Evolutionary conservation across 2,797 vertebrate genomes (phyloP).

Genomic region (Pangasius sanitwongsei): DNA sequence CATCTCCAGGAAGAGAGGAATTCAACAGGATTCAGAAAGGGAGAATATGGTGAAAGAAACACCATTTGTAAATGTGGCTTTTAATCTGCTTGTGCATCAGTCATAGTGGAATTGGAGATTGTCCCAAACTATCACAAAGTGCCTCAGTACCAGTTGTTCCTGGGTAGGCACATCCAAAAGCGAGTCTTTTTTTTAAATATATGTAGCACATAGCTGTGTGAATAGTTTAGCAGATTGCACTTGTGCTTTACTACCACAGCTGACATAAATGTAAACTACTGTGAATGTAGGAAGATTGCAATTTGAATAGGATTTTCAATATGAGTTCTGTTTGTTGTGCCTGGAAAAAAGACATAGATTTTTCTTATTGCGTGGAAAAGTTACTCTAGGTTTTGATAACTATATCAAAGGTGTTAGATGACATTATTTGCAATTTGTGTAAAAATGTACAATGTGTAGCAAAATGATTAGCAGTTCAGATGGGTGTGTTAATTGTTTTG

Average conservation of each 20-base stretch:
- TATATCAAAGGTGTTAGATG: background rate
- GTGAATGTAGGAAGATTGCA: background rate
- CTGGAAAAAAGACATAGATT: background rate
- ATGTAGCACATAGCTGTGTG: background rate
- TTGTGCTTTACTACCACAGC: background rate
- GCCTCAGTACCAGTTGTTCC: background rate
- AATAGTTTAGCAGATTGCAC: background rate
- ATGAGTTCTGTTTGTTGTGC: background rate
- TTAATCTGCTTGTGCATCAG: background rate
- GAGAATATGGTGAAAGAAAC: background rate
- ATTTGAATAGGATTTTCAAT: background rate
- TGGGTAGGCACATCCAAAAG: background rate
- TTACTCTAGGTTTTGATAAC: background rate
- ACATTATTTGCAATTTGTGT: background rate
- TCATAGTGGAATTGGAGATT: background rate
- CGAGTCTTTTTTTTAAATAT: background rate
- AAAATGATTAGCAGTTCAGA: background rate
- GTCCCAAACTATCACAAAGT: background rate
- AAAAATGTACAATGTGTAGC: background rate
- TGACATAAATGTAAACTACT: background rate
- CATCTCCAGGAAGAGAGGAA: background rate
- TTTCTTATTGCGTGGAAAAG: background rate
- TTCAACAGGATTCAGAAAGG: background rate
- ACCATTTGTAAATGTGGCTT: background rate
- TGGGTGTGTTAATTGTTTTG: background rate